These are phyloP conservation scores for Enoplosus armatus DNA, from an alignment of 2,797 vertebrate genomes.

Conservation along the genomic window DNA sequence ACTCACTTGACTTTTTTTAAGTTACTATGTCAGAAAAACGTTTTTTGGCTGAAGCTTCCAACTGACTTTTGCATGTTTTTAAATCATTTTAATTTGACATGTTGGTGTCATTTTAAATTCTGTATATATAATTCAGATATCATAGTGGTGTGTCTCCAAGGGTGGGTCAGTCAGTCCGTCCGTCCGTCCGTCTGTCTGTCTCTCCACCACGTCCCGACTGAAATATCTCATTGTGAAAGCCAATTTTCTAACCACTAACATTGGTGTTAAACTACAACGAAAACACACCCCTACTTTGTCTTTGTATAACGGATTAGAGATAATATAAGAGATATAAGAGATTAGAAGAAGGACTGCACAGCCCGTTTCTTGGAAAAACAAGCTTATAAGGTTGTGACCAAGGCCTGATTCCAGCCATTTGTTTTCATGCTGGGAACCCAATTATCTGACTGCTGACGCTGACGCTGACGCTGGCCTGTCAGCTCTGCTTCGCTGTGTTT, in stretches of 20 bases:
- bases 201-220: not conserved
- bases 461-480: constrained; percentile 37
- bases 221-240: not conserved
- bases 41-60: not conserved
- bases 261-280: not conserved
- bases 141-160: no score
- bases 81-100: not conserved
- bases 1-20: not conserved
- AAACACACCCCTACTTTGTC: not conserved
- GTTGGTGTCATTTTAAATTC: not conserved
- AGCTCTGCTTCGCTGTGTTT: not conserved
- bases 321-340: no score
- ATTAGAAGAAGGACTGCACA: not conserved
- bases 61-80: not conserved
- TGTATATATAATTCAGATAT: not conserved
- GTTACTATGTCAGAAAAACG: not conserved
- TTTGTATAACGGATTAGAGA: not conserved
- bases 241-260: not conserved
- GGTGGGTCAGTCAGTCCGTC: no score
- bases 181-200: no score
- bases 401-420: constrained; percentile 40
- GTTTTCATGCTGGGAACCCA: constrained; percentile 62
- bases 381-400: not conserved
- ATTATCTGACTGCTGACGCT: constrained; percentile 49
- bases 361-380: constrained; percentile 10